Conservation (phyloP, 2,888 invertebrate species). For the Eumacrocentrus americanus region DNA sequence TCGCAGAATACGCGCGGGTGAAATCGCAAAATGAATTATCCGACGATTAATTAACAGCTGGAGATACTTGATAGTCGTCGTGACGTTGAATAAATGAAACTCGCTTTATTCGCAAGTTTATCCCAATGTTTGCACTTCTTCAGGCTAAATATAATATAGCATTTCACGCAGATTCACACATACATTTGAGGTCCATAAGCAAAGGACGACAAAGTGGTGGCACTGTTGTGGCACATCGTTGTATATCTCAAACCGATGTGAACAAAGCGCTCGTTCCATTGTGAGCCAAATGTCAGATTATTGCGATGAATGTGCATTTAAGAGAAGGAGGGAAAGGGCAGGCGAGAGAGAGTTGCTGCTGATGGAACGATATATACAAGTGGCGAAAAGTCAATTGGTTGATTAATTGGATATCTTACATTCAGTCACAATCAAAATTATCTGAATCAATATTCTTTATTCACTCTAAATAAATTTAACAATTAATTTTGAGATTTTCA, state of each 20-base stretch:
- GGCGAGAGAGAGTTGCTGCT: neutral
- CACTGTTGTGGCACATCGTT: no score
- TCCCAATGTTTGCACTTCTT: no score
- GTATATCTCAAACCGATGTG: constrained; percentile 3
- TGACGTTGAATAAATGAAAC: constrained; percentile 4
- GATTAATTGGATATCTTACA: no score
- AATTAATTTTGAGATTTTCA: no score
- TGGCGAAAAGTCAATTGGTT: neutral
- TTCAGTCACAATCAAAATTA: neutral
- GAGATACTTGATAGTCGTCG: constrained; percentile 7
- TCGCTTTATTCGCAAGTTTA: no score
- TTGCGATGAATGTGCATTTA: neutral
- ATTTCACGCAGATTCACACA: no score
- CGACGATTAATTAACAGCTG: constrained; percentile 6
- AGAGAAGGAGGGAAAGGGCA: constrained; percentile 1
- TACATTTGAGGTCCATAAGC: no score
- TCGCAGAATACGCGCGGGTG: neutral
- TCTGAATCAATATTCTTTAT: no score
- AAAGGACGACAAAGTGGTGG: no score
- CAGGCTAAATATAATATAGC: no score
- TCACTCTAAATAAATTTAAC: neutral
- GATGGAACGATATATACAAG: neutral
- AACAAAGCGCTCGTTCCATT: constrained; percentile 8
- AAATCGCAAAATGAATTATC: constrained; percentile 17
- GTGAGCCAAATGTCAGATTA: constrained; percentile 20